A percentile compares a stretch with the other conserved stretches of the same genome.
These are phyloP conservation scores for Heterotis niloticus DNA, from an alignment of 2,113 vertebrate species.

Conservation along the genomic window DNA sequence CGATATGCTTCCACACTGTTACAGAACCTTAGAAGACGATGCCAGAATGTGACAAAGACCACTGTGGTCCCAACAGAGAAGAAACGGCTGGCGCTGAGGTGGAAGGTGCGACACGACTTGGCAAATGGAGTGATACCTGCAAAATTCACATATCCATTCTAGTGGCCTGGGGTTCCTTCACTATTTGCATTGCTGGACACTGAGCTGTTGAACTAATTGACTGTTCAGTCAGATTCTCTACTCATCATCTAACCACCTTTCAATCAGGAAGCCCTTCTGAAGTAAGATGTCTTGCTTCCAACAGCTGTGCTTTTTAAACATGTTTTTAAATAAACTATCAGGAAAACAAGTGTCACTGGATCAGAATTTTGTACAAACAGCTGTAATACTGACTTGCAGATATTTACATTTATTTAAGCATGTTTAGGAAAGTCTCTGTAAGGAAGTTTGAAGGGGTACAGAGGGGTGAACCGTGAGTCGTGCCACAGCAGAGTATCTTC, in stretches of 20 bases:
- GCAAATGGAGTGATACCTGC: slow-evolving; percentile 67
- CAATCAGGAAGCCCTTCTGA: too few species aligned
- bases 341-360: too few species aligned
- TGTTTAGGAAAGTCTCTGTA: slow-evolving; percentile 66
- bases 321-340: not conserved
- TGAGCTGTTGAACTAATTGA: too few species aligned
- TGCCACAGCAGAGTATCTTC: slow-evolving; percentile 85
- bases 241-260: too few species aligned
- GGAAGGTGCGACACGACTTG: slow-evolving; percentile 76
- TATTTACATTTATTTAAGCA: not conserved
- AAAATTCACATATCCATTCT: slow-evolving; percentile 39
- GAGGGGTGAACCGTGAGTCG: slow-evolving; percentile 57
- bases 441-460: slow-evolving; percentile 75
- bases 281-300: too few species aligned
- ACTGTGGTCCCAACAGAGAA: slow-evolving; percentile 83
- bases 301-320: not conserved
- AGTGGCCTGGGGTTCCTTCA: not conserved
- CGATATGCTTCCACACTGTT: not conserved
- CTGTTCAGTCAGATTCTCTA: too few species aligned
- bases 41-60: slow-evolving; percentile 60
- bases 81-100: slow-evolving; percentile 75
- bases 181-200: not conserved
- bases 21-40: slow-evolving; percentile 59
- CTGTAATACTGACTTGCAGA: too few species aligned
- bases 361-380: too few species aligned